Percentiles rank a stretch among this genome's conserved stretches.
phyloP scores from a whole-genome alignment of 2,113 vertebrate species.

The Lampris incognitus region DNA sequence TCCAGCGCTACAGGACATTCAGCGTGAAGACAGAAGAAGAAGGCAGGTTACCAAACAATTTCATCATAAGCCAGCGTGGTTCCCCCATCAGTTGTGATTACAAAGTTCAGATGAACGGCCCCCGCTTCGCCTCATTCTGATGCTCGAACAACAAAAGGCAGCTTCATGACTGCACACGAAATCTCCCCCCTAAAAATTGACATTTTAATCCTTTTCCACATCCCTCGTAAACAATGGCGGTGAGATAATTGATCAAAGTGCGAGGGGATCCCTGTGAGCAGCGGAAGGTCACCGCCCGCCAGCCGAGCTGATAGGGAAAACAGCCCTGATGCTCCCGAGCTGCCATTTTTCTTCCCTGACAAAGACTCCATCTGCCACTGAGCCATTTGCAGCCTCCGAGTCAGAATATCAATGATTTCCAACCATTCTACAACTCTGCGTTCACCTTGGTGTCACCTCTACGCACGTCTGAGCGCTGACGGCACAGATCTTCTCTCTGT shows the following conservation, averaged over 20 bases:
- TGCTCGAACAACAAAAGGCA: conserved; percentile 31
- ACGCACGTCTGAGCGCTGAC: conserved; percentile 81
- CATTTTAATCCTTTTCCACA: conserved; percentile 81
- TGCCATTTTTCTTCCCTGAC: conserved; percentile 97
- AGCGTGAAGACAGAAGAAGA: neutral
- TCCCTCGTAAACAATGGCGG: conserved; percentile 79
- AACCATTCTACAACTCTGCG: conserved; percentile 85
- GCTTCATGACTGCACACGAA: conserved; percentile 23
- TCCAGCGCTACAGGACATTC: neutral
- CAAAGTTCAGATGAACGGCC: neutral
- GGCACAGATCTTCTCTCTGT: conserved; percentile 74
- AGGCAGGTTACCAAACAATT: neutral
- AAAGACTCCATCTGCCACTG: conserved; percentile 97
- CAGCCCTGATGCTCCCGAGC: conserved; percentile 84
- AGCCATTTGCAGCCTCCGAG: conserved; percentile 92
- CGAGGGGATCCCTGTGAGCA: conserved; percentile 77
- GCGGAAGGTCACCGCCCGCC: conserved; percentile 88
- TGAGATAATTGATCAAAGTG: conserved; percentile 85
- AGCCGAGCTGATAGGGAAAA: conserved; percentile 83
- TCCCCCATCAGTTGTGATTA: neutral
- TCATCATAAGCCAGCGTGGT: neutral
- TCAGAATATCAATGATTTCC: conserved; percentile 98
- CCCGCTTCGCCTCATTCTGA: neutral
- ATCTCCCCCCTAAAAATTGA: conserved; percentile 45
- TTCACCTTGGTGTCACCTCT: conserved; percentile 96